Base-by-base conservation (phyloP, 2,888 invertebrate species). In the Tolmerus cingulatus region DNA sequence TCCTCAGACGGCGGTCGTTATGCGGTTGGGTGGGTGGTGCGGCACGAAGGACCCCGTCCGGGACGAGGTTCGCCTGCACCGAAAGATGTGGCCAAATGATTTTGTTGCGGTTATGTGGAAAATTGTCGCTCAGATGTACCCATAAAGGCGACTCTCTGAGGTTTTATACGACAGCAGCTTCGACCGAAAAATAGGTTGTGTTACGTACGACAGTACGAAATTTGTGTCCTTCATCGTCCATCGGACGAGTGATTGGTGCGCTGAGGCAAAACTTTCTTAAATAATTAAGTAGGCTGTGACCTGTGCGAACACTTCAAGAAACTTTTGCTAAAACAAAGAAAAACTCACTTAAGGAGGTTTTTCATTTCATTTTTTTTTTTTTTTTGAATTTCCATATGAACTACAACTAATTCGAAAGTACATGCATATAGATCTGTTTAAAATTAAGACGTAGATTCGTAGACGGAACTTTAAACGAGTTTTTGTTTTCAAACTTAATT, bases 41-140 rank as follows among this genome's bases (percentile, higher is more conserved):
- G 77, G 1, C 8, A 23, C 66, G 23, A 16, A n/a, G 9, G 55
- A n/a, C 2, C n/a, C 7, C 27, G 66, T 40, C 40, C 40, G 12
- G 66, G 12, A 66, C 27, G 43, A 16, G 1, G 8, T 66, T 66
- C 66, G 23, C 66, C 19, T 66, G 66, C 66, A 66, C 66, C 66
- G 27, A 66, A 27, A 66, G 1, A 66, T 66, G 66, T 66, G 34
- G 23, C 51, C 51, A 86, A 86, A 86, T 86, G 86, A 86, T 86
- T 86, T 86, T 86, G 86, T 86, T 77, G 86, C 77, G 51, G 86
- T 86, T 86, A 86, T 86, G 86, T 86, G 57, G 86, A 86, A 77
- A 86, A 86, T 77, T 86, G 86, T 86, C 77, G 77, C 86, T 86
- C 77, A 86, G 86, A 86, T 85, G 85, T 46, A 74, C 34, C 51